A percentile compares a stretch with the other conserved stretches of the same genome.
Conservation (phyloP, 2,113 vertebrate genomes). For the Mustelus asterias region DNA sequence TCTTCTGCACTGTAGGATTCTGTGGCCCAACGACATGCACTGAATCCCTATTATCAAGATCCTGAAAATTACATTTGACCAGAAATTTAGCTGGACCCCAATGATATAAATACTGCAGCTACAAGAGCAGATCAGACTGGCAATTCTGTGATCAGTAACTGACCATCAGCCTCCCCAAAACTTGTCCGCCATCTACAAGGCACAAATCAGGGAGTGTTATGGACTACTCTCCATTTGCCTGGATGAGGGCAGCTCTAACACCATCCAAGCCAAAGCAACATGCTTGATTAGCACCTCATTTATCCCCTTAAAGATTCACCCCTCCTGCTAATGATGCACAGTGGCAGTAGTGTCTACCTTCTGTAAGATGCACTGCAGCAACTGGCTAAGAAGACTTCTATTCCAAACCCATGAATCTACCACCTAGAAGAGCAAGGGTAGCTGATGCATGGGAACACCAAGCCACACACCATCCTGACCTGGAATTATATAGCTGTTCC, state of each 20-base stretch:
- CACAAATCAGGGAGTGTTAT: neutral
- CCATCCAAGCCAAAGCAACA: neutral
- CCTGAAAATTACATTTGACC: too few species aligned
- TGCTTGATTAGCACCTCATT: neutral
- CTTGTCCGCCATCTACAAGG: neutral
- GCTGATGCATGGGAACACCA: too few species aligned
- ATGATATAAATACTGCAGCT: neutral
- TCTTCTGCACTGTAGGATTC: too few species aligned
- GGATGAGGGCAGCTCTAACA: neutral
- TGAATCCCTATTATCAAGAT: neutral
- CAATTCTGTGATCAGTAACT: neutral
- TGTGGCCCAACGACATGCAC: neutral
- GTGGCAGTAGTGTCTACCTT: neutral
- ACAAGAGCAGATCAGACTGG: neutral
- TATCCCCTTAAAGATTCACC: neutral
- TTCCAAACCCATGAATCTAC: neutral
- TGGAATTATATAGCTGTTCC: too few species aligned
- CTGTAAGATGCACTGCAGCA: neutral
- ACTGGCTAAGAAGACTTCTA: neutral
- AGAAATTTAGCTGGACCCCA: neutral
- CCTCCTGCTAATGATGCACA: too few species aligned
- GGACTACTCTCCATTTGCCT: neutral
- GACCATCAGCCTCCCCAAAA: too few species aligned
- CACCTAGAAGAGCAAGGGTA: too few species aligned
- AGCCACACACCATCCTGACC: too few species aligned